phyloP scores from a whole-genome alignment of 2,113 vertebrate genomes.

The Engraulis encrasicolus region DNA sequence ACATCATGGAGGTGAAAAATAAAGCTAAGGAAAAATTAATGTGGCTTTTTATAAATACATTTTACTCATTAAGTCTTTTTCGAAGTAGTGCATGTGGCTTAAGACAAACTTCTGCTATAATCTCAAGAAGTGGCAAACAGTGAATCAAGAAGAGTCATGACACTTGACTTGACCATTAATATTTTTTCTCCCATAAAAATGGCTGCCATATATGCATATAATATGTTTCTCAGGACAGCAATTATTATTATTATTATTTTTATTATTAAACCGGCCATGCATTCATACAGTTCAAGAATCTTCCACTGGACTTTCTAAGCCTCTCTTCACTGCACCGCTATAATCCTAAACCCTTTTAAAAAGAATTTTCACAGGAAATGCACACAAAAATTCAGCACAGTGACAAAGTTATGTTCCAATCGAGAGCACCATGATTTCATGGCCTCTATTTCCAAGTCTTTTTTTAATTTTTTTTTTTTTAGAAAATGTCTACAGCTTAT shows the following conservation, averaged over 20 bases:
- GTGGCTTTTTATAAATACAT: background rate
- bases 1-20: background rate
- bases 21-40: background rate
- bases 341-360: background rate
- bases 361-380: constrained; percentile 8
- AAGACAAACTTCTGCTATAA: background rate
- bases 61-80: constrained; percentile 7
- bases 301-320: constrained; percentile 16
- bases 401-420: background rate
- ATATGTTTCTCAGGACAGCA: background rate
- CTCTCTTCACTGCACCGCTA: background rate
- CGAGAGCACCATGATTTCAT: background rate
- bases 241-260: too few relatives aligned
- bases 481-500: constrained; percentile 2
- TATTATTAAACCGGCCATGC: constrained; percentile 12
- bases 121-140: constrained; percentile 9
- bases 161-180: constrained; percentile 6
- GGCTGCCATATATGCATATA: constrained; percentile 19
- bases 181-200: background rate
- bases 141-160: background rate
- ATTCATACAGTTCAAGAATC: constrained; percentile 15
- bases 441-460: background rate
- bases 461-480: background rate
- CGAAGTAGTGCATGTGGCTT: background rate
- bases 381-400: constrained; percentile 3